Conservation (phyloP, 35 echinoderm and acorn worm species). For the Diadema setosum region DNA sequence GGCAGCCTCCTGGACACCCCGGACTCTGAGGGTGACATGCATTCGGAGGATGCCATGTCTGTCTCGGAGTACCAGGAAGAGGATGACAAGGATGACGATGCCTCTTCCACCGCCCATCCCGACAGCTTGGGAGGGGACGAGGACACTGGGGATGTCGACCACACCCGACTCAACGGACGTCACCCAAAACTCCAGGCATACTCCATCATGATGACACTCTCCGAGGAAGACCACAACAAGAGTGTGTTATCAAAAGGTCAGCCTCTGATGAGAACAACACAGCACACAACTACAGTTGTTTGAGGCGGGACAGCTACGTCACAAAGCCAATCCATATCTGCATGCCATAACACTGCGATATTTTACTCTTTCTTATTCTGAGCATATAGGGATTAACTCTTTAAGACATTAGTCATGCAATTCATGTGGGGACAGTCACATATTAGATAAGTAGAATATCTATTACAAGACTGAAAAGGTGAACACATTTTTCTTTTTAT, state of each 20-base stretch:
- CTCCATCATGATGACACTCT: conserved; percentile 56
- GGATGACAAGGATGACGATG: conserved; percentile 8
- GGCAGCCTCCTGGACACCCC: neutral
- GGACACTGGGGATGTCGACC: neutral
- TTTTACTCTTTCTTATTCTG: too few species aligned
- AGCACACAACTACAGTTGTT: conserved; percentile 11
- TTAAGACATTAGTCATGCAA: too few species aligned
- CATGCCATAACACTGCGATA: too few species aligned
- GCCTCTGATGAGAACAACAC: conserved; percentile 1
- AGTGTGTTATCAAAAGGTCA: conserved; percentile 1
- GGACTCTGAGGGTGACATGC: conserved; percentile 26
- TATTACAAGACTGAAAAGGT: too few species aligned
- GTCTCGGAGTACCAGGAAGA: neutral
- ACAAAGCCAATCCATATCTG: too few species aligned
- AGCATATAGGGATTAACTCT: too few species aligned
- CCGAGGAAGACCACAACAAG: conserved; percentile 30
- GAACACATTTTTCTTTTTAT: too few species aligned
- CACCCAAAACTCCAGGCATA: conserved; percentile 61
- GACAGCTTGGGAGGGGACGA: conserved; percentile 11
- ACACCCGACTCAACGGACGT: neutral
- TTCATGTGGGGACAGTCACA: too few species aligned
- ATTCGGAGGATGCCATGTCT: neutral
- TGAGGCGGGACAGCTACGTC: too few species aligned
- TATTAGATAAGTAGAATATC: too few species aligned
- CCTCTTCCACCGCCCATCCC: neutral